These are phyloP conservation scores for Orthonevra nobilis DNA, from an alignment of 2,888 invertebrate species.

Conservation along the genomic window DNA sequence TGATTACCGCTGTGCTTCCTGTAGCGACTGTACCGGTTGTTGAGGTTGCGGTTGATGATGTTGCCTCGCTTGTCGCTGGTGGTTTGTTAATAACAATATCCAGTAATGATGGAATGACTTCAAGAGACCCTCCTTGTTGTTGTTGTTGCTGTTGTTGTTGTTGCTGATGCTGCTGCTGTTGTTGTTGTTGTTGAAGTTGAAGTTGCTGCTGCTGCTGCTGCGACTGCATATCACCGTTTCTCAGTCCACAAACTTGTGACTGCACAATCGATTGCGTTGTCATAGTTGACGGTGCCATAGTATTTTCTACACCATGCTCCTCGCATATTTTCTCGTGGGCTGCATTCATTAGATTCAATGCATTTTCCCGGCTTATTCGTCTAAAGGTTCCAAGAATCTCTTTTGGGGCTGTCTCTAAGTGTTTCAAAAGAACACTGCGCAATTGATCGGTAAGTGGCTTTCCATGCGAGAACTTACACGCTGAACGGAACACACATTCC, in stretches of 20 bases:
- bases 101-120: slow-evolving; percentile 77
- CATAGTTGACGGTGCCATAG: slow-evolving; percentile 70
- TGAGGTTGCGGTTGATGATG: not conserved
- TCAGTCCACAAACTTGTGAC: slow-evolving; percentile 61
- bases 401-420: slow-evolving; percentile 94
- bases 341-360: slow-evolving; percentile 81
- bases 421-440: slow-evolving; percentile 84
- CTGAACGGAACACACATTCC: slow-evolving; percentile 89
- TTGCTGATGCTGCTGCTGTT: too few relatives aligned
- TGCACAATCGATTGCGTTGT: slow-evolving; percentile 49
- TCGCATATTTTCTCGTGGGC: slow-evolving; percentile 81
- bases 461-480: slow-evolving; percentile 96
- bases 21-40: not conserved
- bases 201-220: slow-evolving; percentile 55
- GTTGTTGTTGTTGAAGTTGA: slow-evolving; percentile 53
- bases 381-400: slow-evolving; percentile 95
- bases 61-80: slow-evolving; percentile 77
- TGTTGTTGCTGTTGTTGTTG: slow-evolving; percentile 49
- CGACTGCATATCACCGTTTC: slow-evolving; percentile 61
- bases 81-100: slow-evolving; percentile 79
- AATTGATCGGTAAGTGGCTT: slow-evolving; percentile 91
- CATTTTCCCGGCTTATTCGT: slow-evolving; percentile 89
- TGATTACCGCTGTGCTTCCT: not conserved
- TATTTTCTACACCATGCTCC: slow-evolving; percentile 78
- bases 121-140: slow-evolving; percentile 47